A percentile compares a stretch with the other conserved stretches of the same genome.
These are phyloP conservation scores for Macropodus opercularis DNA, from an alignment of 2,797 vertebrate species.

Conservation along the genomic window DNA sequence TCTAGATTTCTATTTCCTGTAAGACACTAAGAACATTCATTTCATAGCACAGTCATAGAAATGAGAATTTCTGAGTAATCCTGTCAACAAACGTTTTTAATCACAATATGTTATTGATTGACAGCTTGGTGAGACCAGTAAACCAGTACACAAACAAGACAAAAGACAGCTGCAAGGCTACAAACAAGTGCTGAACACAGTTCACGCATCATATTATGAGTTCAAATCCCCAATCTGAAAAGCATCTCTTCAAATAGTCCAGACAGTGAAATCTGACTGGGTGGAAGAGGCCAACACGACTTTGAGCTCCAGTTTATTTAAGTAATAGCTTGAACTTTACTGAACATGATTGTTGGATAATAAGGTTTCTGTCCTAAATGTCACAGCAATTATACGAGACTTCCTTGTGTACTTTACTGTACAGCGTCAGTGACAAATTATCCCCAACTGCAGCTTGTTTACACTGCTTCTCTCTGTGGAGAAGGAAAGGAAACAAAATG, in stretches of 20 bases:
- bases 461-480: neutral
- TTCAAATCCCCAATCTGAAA: neutral
- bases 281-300: neutral
- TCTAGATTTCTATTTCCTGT: too few species aligned
- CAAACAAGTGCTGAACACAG: too few species aligned
- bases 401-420: slow-evolving; percentile 18
- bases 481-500: slow-evolving; percentile 12
- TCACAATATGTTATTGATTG: too few species aligned
- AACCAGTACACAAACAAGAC: slow-evolving; percentile 13
- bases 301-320: slow-evolving; percentile 11
- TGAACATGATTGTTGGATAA: slow-evolving; percentile 46
- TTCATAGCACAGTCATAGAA: too few species aligned
- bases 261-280: neutral
- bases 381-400: slow-evolving; percentile 38
- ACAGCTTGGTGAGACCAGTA: slow-evolving; percentile 4
- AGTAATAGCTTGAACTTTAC: slow-evolving; percentile 43
- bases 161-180: neutral
- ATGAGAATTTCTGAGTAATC: too few species aligned
- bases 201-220: too few species aligned
- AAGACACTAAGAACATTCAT: too few species aligned
- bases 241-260: neutral
- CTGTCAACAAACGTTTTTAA: too few species aligned
- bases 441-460: slow-evolving; percentile 18
- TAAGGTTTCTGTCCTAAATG: slow-evolving; percentile 45
- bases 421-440: slow-evolving; percentile 42